Base-by-base conservation (phyloP, 2,113 vertebrate species). In the Nicator chloris region DNA sequence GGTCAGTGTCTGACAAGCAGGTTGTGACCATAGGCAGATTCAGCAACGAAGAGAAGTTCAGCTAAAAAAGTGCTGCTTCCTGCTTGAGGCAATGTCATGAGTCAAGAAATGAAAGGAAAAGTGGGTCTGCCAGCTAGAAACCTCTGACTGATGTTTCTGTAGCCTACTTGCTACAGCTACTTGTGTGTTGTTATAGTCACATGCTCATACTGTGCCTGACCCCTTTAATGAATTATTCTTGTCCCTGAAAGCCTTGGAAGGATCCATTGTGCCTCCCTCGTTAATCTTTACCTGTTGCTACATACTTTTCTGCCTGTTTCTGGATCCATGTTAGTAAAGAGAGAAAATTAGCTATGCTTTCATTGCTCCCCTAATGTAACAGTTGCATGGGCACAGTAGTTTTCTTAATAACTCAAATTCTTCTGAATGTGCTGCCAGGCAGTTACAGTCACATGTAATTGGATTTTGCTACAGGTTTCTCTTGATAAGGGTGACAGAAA, bases 401-500 rank as follows among this genome's bases (percentile, higher is more conserved):
- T 69, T 31, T 26, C n/a, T 66, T 35, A 65, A 45, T 39, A 44
- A 35, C 35, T 59, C 16, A 19, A 12, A 15, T 37, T 64, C 65
- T 77, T 65, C 33, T 61, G 60, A 83, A 37, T 37, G 37, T 45
- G 33, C 80, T 92, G 72, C 61, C 31, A 47, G 69, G 21, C 59
- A 64, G 44, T 71, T 50, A 47, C 50, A 45, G 28, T 73, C 31
- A 20, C 35, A 4, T 88, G 20, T 86, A 60, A 85, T 82, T 95
- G 95, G 45, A 11, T 95, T 96, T 96, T 92, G 17, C 92, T 90
- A 18, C 78, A 99, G 99, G 97, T 99, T 82, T 98, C 98, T 86
- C 96, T 98, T 92, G 97, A 99, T 71, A 98, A 98, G 81, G 97
- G 98, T 98, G 95, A 97, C 97, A 87, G 98, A 96, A 97, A 99